Conservation (phyloP, 2,113 vertebrate species). For the Pycnonotus jocosus region DNA sequence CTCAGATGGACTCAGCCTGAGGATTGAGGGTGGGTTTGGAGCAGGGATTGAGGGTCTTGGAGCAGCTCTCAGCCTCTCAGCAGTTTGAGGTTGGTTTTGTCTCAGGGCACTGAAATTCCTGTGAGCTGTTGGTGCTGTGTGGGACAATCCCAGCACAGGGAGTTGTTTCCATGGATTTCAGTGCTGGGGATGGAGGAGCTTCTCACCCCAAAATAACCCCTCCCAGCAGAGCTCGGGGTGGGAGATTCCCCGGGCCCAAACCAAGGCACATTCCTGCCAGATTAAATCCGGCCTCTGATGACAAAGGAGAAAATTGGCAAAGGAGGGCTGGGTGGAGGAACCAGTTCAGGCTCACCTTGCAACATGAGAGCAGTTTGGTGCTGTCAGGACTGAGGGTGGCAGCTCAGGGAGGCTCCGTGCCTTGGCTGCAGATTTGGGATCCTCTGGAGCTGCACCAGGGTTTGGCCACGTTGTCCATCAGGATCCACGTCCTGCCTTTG, state of each 20-base stretch:
- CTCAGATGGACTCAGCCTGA: background rate
- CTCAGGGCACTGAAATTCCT: fast-evolving
- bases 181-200: background rate
- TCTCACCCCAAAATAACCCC: background rate
- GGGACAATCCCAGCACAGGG: fast-evolving
- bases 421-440: fast-evolving
- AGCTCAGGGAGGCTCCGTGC: background rate
- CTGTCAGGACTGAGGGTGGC: background rate
- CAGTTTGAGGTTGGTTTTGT: background rate
- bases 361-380: background rate
- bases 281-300: constrained; percentile 46
- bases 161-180: fast-evolving
- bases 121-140: fast-evolving
- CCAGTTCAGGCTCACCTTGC: constrained; percentile 62
- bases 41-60: background rate
- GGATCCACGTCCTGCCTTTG: background rate
- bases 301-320: constrained; percentile 62
- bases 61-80: background rate
- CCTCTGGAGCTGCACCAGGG: fast-evolving
- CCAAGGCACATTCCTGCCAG: constrained; percentile 27
- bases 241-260: background rate
- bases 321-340: constrained; percentile 61
- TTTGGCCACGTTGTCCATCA: fast-evolving
- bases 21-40: background rate
- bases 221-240: background rate